Evolutionary conservation across 2,797 vertebrate genomes (phyloP).

Genomic region (Neosilurus mollespiculum): DNA sequence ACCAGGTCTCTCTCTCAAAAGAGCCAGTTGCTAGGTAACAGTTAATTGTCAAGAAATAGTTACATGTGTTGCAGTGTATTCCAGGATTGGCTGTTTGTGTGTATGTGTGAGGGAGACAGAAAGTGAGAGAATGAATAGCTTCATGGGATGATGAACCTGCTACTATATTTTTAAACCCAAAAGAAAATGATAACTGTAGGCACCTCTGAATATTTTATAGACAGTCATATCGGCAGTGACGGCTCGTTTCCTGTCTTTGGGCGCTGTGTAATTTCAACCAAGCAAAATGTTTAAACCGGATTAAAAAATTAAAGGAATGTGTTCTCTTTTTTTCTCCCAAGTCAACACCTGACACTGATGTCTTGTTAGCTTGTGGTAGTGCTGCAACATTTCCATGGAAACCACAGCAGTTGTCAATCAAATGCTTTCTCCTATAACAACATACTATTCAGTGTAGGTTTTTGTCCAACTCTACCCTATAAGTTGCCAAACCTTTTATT

Average conservation of each 20-base stretch:
- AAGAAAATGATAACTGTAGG: slow-evolving; percentile 35
- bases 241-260: slow-evolving; percentile 20
- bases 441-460: slow-evolving; percentile 10
- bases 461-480: background rate
- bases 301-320: slow-evolving; percentile 6
- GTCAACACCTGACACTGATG: slow-evolving; percentile 33
- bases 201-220: slow-evolving; percentile 43
- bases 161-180: slow-evolving; percentile 39
- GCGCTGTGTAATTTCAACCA: background rate
- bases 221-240: slow-evolving; percentile 11
- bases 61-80: slow-evolving; percentile 79
- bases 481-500: background rate
- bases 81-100: slow-evolving; percentile 66
- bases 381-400: slow-evolving; percentile 51
- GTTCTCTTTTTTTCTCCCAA: slow-evolving; percentile 9
- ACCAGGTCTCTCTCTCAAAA: slow-evolving; percentile 59
- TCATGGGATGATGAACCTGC: slow-evolving; percentile 39
- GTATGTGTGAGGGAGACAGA: slow-evolving; percentile 45
- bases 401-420: slow-evolving; percentile 49
- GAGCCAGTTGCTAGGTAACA: slow-evolving; percentile 84
- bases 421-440: background rate
- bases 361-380: slow-evolving; percentile 28
- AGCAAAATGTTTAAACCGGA: background rate
- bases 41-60: slow-evolving; percentile 86
- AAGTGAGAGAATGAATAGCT: slow-evolving; percentile 40